Evolutionary conservation across 2,113 vertebrate species (phyloP).

Genomic region (Oryzias javanicus): DNA sequence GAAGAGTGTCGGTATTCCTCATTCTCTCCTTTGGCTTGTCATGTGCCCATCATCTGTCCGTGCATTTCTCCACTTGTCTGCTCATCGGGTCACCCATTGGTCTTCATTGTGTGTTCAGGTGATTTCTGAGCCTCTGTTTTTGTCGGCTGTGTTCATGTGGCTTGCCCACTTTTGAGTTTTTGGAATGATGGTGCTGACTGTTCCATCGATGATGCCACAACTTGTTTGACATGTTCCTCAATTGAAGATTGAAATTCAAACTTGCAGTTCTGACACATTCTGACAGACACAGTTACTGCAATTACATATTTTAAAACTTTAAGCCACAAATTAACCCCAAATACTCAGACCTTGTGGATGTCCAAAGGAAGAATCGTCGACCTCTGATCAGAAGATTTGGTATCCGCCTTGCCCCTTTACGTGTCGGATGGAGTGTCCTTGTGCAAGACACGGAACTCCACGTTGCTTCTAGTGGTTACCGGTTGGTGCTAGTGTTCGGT

Average conservation of each 20-base stretch:
- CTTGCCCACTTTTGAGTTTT: slow-evolving; percentile 22
- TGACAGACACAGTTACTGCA: background rate
- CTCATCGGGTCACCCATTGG: slow-evolving; percentile 24
- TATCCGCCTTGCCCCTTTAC: too few species aligned
- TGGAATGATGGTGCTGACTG: background rate
- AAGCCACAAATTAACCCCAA: too few species aligned
- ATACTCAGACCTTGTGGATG: too few species aligned
- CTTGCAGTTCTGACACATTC: background rate
- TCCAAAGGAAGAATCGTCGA: too few species aligned
- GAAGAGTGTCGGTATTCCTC: slow-evolving; percentile 33
- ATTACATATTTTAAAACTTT: too few species aligned
- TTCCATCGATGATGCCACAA: background rate
- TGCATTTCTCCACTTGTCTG: slow-evolving; percentile 34
- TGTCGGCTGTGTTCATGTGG: slow-evolving; percentile 21
- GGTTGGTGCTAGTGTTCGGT: too few species aligned
- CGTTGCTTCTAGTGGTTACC: too few species aligned
- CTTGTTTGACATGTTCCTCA: slow-evolving; percentile 1
- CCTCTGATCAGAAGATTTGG: too few species aligned
- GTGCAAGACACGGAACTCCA: too few species aligned
- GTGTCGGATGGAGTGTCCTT: too few species aligned
- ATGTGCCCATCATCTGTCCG: slow-evolving; percentile 33
- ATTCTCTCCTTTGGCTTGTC: slow-evolving; percentile 65
- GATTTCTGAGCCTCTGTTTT: slow-evolving; percentile 31
- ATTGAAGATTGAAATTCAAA: background rate
- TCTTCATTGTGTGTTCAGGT: slow-evolving; percentile 41